A percentile compares a stretch with the other conserved stretches of the same genome.
These are phyloP conservation scores for Setophaga petechia DNA, from an alignment of 2,113 vertebrate genomes.

Conservation along the genomic window DNA sequence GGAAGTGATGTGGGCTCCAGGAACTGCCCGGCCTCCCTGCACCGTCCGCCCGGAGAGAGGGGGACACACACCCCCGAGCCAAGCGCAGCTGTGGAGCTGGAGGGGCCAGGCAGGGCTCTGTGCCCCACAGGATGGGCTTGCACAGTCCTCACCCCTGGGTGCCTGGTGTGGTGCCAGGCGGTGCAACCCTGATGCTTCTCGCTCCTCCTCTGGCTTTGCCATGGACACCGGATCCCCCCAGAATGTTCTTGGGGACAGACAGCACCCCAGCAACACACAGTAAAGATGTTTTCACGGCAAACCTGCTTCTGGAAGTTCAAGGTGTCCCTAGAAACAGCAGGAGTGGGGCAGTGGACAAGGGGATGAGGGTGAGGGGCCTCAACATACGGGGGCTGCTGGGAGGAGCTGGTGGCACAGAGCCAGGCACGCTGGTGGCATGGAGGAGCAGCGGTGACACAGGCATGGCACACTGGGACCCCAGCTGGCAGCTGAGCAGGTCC, in stretches of 20 bases:
- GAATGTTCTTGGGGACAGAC: fast-evolving
- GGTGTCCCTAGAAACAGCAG: neutral
- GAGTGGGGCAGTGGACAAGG: neutral
- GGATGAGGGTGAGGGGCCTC: neutral
- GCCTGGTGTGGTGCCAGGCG: fast-evolving
- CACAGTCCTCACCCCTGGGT: fast-evolving
- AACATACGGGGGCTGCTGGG: fast-evolving
- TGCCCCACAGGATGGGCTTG: fast-evolving
- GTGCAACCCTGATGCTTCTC: neutral
- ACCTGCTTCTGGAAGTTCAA: neutral
- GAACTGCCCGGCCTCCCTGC: neutral
- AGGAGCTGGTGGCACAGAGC: neutral
- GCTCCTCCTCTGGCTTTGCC: neutral
- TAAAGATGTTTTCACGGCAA: neutral
- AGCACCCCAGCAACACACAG: fast-evolving
- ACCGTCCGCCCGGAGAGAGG: fast-evolving
- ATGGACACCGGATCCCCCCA: neutral
- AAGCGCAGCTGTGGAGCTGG: fast-evolving
- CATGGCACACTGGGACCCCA: neutral
- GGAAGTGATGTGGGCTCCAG: constrained; percentile 67
- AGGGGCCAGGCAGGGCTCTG: neutral
- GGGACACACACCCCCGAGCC: neutral
- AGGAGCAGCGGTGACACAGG: neutral
- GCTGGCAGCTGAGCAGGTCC: neutral
- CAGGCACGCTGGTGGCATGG: fast-evolving